Base-by-base conservation (phyloP, 2,113 vertebrate species). In the Patagioenas fasciata region DNA sequence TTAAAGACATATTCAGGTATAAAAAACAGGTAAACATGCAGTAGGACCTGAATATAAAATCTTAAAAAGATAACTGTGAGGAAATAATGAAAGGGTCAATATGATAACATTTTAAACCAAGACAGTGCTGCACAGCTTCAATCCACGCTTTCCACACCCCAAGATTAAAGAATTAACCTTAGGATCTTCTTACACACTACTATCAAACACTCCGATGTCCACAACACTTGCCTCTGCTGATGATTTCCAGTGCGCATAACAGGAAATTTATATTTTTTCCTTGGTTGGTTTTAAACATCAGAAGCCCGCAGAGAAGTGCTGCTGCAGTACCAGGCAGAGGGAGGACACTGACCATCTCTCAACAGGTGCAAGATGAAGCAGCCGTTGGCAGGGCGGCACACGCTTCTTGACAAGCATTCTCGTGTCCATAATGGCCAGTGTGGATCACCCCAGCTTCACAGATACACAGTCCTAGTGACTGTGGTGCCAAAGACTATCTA, bases 391-490 rank as follows among this genome's bases (percentile, higher is more conserved):
- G 78, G 53, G 47, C 12, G 84, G 51, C 15, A 32, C 14, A 16
- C 0, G 2, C 24, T 25, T 66, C 60, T 38, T 40, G 70, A 32
- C 12, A 51, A 42, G 18, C 57, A 56, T 28, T 32, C 51, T 78
- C 4, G 3, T 1, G 4, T 8, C 77, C 19, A 19, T 13, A 32
- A 80, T 32, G 25, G 47, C n/a, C 61, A 36, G 24, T 0, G 2
- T 6, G 17, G 70, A 79, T 24, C 32, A 44, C 0, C 0, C 13
- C 42, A 74, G 36, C 64, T 57, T 57, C 84, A 80, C 23, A 58
- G 31, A 50, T 10, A 66, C 31, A 36, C 9, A 75, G 38, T 58
- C 17, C 38, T 36, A 21, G 21, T 20, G 34, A 57, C 8, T 42
- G 24, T 15, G 3, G 9, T 44, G 21, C 57, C 13, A 8, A 88